Percentiles rank a stretch among this genome's conserved stretches.
Evolutionary conservation across 2,888 invertebrate species (phyloP).

Genomic region (Sarcophaga subvicina): DNA sequence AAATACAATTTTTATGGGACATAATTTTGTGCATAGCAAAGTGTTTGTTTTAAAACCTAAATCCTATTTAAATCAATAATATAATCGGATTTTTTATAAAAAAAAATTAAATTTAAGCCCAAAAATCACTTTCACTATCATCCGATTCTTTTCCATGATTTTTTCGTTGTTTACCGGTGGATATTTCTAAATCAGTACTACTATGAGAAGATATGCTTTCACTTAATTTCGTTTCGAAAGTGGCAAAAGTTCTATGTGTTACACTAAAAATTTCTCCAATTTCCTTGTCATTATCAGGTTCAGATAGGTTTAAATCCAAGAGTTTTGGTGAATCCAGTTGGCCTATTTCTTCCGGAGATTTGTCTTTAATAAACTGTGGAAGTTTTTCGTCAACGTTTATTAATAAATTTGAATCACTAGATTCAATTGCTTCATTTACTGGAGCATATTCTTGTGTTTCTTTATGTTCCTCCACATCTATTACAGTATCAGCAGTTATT

Average conservation of each 20-base stretch:
- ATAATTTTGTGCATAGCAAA: neutral
- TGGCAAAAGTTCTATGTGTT: slow-evolving; percentile 41
- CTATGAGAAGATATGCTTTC: slow-evolving; percentile 50
- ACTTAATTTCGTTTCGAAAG: neutral
- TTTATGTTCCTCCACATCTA: neutral
- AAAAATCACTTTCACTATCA: slow-evolving; percentile 71
- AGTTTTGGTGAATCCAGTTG: slow-evolving; percentile 20
- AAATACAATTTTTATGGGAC: neutral
- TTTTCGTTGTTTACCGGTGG: slow-evolving; percentile 45
- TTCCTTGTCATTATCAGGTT: slow-evolving; percentile 52
- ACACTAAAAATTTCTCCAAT: slow-evolving; percentile 63
- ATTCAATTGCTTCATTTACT: neutral
- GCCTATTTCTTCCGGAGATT: neutral
- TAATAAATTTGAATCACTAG: slow-evolving; percentile 39
- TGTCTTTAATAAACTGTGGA: neutral
- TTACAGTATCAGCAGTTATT: slow-evolving; percentile 1
- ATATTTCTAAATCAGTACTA: slow-evolving; percentile 60
- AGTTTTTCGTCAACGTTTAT: neutral
- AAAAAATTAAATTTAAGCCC: slow-evolving; percentile 55
- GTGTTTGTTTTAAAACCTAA: too few species aligned
- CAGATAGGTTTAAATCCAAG: slow-evolving; percentile 16
- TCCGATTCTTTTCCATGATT: slow-evolving; percentile 33
- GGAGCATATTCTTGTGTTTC: neutral
- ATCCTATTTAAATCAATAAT: slow-evolving; percentile 12
- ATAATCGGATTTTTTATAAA: neutral